Percentiles rank a stretch among this genome's conserved stretches.
Conservation (phyloP, 2,888 invertebrate genomes). For the Brachyptera putata region DNA sequence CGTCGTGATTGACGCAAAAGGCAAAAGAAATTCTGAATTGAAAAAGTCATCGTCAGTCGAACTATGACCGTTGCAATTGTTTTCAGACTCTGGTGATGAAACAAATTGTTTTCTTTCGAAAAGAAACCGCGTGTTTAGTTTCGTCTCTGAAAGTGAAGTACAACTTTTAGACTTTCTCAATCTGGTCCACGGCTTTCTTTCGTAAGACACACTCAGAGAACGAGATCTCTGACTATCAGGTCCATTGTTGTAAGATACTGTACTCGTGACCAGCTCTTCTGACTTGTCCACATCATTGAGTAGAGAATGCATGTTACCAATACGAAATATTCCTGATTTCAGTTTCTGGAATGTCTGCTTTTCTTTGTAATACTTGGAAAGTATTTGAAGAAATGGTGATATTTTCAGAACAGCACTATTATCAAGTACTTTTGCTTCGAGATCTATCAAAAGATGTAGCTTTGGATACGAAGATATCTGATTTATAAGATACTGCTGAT, state of each 20-base stretch:
- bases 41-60: neutral
- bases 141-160: too few species aligned
- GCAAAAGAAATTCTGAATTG: slow-evolving; percentile 4
- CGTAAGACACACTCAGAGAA: too few species aligned
- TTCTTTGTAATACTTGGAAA: slow-evolving; percentile 45
- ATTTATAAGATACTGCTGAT: slow-evolving; percentile 51
- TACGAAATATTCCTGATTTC: slow-evolving; percentile 55
- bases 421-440: slow-evolving; percentile 24
- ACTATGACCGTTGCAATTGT: too few species aligned
- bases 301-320: slow-evolving; percentile 44
- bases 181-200: too few species aligned
- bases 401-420: slow-evolving; percentile 38
- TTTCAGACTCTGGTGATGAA: too few species aligned
- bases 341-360: slow-evolving; percentile 47
- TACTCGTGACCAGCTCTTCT: too few species aligned
- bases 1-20: slow-evolving; percentile 32
- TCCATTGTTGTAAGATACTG: too few species aligned
- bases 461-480: slow-evolving; percentile 39
- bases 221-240: too few species aligned
- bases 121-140: too few species aligned
- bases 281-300: too few species aligned
- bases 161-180: too few species aligned
- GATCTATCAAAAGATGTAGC: slow-evolving; percentile 28
- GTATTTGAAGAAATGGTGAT: slow-evolving; percentile 45
- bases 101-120: too few species aligned